Conservation (phyloP, 2,113 vertebrate genomes). For the Psittacula cyanocephala region DNA sequence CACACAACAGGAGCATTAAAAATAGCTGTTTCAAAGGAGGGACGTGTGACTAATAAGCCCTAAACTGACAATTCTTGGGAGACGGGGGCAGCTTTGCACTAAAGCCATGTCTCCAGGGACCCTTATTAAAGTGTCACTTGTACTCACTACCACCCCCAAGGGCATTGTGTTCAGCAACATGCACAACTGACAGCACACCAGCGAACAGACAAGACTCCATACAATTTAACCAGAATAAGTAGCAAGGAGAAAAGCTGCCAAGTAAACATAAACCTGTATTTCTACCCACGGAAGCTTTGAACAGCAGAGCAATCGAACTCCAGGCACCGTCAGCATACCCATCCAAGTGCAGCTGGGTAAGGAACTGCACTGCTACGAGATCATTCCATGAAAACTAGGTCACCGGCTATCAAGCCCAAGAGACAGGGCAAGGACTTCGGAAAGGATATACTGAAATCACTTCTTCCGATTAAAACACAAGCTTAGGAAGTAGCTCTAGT, state of each 20-base stretch:
- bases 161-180: neutral
- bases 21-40: neutral
- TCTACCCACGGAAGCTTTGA: neutral
- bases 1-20: neutral
- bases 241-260: neutral
- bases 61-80: neutral
- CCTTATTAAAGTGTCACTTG: neutral
- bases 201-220: neutral
- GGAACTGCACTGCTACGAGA: neutral
- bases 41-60: neutral
- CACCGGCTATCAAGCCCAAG: neutral
- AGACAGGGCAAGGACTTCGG: neutral
- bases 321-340: neutral
- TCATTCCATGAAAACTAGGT: neutral
- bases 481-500: neutral
- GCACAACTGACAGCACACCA: neutral
- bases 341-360: neutral
- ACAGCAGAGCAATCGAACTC: neutral
- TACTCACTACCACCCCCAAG: neutral
- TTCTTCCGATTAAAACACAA: neutral
- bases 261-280: neutral
- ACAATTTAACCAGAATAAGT: neutral
- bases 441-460: slow-evolving; percentile 6
- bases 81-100: neutral
- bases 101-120: neutral